Conservation (phyloP, 1,140 invertebrate species). For the Oryctes rhinoceros region DNA sequence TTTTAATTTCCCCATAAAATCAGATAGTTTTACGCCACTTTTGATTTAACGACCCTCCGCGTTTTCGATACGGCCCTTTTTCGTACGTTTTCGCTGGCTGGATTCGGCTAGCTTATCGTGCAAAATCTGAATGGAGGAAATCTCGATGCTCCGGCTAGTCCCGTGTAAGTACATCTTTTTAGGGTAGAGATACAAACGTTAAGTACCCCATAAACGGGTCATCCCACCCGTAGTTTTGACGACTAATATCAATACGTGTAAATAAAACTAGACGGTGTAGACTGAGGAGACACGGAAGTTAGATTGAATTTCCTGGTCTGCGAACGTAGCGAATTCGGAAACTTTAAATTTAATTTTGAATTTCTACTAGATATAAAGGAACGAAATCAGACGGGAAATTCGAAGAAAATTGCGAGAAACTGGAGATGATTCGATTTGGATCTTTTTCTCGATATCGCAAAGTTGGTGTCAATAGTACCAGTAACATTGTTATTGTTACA, state of each 20-base stretch:
- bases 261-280: constrained; percentile 23
- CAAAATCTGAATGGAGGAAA: constrained; percentile 43
- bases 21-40: constrained; percentile 56
- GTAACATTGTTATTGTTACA: too few relatives aligned
- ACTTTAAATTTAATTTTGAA: too few relatives aligned
- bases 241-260: constrained; percentile 43
- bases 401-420: too few relatives aligned
- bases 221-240: constrained; percentile 16
- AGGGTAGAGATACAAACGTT: constrained; percentile 32
- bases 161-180: constrained; percentile 39
- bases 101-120: constrained; percentile 37
- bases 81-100: constrained; percentile 14
- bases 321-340: too few relatives aligned
- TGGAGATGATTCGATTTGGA: too few relatives aligned
- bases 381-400: too few relatives aligned
- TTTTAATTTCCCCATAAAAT: constrained; percentile 59
- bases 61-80: constrained; percentile 13
- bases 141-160: constrained; percentile 27
- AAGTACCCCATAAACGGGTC: constrained; percentile 45
- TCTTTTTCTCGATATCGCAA: too few relatives aligned
- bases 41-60: constrained; percentile 50
- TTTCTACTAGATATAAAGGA: too few relatives aligned
- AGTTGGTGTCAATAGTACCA: too few relatives aligned
- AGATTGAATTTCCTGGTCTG: neutral
- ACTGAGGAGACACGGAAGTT: neutral